Base-by-base conservation (phyloP, 2,113 vertebrate species). In the Salvelinus namaycush region DNA sequence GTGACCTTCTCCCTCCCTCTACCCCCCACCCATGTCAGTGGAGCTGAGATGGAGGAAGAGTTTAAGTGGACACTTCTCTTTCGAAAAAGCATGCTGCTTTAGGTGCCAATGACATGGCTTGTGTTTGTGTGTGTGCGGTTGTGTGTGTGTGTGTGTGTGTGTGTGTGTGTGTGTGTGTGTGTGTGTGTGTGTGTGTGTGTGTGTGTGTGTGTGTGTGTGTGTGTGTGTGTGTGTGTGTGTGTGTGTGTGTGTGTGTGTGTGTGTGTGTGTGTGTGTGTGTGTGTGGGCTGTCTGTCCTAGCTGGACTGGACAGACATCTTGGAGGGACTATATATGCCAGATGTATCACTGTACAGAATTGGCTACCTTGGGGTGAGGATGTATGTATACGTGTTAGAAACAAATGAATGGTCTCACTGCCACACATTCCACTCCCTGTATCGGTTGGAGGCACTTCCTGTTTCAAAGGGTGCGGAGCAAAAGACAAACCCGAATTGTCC, bases 261-360 rank as follows among this genome's bases (percentile, higher is more conserved):
- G 49, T 1, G 49, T 13, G 49, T n/a, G 77, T 73, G 65, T 88
- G 72, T 85, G 74, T 78, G 54, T 77, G 76, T 76, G 73, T 91
- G 71, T 83, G 74, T 85, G 78, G 87, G 65, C 70, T 57, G 62
- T 89, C 89, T 92, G 92, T 93, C 92, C 87, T 86, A 93, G 93
- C 92, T 93, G 93, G 93, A 90, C 92, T 92, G 87, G 92, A 91
- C 87, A 75, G 70, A 85, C 73, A 76, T 70, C 54, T 79, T 76
- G 72, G 13, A 31, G 76, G 68, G 75, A 80, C 72, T 81, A 78
- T 75, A 81, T 82, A 81, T 81, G 74, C 66, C 80, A 83, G 77
- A 76, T 54, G 86, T 70, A 49, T 49, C 22, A 70, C 69, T 64
- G 29, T 18, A 18, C 16, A 39, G 7, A 72, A 60, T n/a, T 72